These are phyloP conservation scores for Protodeltote pygarga DNA, from an alignment of 2,888 invertebrate species.

Conservation along the genomic window DNA sequence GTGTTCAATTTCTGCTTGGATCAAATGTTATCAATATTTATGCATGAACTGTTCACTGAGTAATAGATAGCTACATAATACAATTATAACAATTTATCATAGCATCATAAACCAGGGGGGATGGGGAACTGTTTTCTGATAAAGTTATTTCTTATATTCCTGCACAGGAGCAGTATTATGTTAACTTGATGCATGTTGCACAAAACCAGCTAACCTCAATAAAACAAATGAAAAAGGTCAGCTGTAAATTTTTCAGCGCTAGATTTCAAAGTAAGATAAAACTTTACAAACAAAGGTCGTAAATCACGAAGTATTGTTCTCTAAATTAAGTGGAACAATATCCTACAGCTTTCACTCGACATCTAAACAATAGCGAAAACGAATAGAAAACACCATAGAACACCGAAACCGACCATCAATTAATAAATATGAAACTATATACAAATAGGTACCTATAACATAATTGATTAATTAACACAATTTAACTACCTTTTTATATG, in stretches of 20 bases:
- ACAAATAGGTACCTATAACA: constrained; percentile 1
- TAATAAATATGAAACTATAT: constrained; percentile 22
- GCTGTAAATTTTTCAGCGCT: constrained; percentile 22
- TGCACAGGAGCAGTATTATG: too few species aligned
- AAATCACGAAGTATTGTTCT: constrained; percentile 38
- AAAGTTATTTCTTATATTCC: too few species aligned
- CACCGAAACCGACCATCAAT: constrained; percentile 8
- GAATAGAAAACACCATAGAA: constrained; percentile 30
- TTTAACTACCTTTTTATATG: too few species aligned
- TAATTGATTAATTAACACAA: too few species aligned
- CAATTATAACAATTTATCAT: too few species aligned
- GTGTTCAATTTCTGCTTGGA: too few species aligned
- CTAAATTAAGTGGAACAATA: constrained; percentile 40
- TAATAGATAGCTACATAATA: too few species aligned
- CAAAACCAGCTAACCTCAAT: neutral
- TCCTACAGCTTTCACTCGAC: constrained; percentile 45
- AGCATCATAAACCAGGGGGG: too few species aligned
- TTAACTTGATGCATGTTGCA: too few species aligned
- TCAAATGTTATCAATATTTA: too few species aligned
- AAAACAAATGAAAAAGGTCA: constrained; percentile 20
- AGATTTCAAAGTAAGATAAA: constrained; percentile 20
- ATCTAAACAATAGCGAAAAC: constrained; percentile 47
- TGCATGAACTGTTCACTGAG: too few species aligned
- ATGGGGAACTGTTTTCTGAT: too few species aligned
- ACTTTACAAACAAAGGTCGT: constrained; percentile 20